A percentile compares a stretch with the other conserved stretches of the same genome.
Conservation (phyloP, 2,113 vertebrate species). For the Myocastor coypus region DNA sequence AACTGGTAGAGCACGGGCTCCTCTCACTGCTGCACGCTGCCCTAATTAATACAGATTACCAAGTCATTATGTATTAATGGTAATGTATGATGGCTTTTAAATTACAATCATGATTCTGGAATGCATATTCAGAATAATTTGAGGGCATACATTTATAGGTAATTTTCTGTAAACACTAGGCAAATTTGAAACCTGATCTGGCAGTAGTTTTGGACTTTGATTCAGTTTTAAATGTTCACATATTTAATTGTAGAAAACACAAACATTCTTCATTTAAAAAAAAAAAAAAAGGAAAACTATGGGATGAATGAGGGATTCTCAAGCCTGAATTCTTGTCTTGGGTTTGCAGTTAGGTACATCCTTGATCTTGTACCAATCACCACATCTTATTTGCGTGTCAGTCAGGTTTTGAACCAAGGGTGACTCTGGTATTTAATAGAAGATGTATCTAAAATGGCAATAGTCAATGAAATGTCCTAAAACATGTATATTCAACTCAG, state of each 20-base stretch:
- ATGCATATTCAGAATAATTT: slow-evolving; percentile 41
- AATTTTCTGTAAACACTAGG: slow-evolving; percentile 42
- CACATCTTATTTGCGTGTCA: background rate
- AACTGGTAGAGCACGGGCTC: slow-evolving; percentile 28
- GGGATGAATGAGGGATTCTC: background rate
- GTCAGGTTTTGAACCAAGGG: background rate
- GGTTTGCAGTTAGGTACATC: background rate
- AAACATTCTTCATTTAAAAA: background rate
- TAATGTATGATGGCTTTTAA: slow-evolving; percentile 68
- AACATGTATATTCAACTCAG: background rate
- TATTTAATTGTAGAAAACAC: slow-evolving; percentile 16
- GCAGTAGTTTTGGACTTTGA: slow-evolving; percentile 26
- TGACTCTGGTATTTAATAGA: background rate
- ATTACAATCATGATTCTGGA: slow-evolving; percentile 52
- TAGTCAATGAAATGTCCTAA: background rate
- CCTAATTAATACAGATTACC: slow-evolving; percentile 71
- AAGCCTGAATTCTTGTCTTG: background rate
- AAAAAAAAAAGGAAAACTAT: background rate
- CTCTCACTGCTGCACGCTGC: slow-evolving; percentile 20
- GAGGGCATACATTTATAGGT: background rate
- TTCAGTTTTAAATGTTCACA: background rate
- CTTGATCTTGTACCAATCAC: background rate
- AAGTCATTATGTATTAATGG: slow-evolving; percentile 68
- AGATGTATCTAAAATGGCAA: background rate
- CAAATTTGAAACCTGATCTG: background rate